Conservation (phyloP, 2,888 invertebrate species). For the Leucania comma region DNA sequence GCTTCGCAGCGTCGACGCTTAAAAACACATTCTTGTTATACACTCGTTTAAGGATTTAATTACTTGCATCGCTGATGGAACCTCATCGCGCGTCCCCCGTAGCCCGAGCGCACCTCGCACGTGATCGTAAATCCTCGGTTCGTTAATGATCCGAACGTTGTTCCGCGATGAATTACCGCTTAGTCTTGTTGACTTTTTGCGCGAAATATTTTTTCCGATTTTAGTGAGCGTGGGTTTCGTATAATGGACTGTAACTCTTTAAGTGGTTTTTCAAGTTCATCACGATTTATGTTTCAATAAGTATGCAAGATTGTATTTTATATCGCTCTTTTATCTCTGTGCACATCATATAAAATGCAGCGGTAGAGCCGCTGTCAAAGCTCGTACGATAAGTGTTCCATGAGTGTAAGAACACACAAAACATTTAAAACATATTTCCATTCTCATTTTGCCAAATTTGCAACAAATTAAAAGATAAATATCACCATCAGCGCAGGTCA, state of each 20-base stretch:
- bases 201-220: slow-evolving; percentile 81
- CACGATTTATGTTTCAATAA: slow-evolving; percentile 85
- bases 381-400: slow-evolving; percentile 59
- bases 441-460: slow-evolving; percentile 49
- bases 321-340: slow-evolving; percentile 74
- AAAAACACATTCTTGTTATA: slow-evolving; percentile 88
- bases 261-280: slow-evolving; percentile 87
- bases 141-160: slow-evolving; percentile 86
- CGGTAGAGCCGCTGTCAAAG: slow-evolving; percentile 68
- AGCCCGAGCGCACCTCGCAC: slow-evolving; percentile 73
- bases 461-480: slow-evolving; percentile 55
- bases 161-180: slow-evolving; percentile 86
- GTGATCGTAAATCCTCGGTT: slow-evolving; percentile 88
- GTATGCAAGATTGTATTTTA: slow-evolving; percentile 81
- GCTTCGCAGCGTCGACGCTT: slow-evolving; percentile 78
- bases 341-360: slow-evolving; percentile 75
- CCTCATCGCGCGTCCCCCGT: slow-evolving; percentile 61
- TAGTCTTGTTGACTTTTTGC: slow-evolving; percentile 85
- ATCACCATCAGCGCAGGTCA: slow-evolving; percentile 59
- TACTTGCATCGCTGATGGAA: slow-evolving; percentile 85
- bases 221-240: slow-evolving; percentile 83
- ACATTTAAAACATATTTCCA: slow-evolving; percentile 12
- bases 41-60: slow-evolving; percentile 90
- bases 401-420: slow-evolving; percentile 33
- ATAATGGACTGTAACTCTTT: slow-evolving; percentile 83